Conservation (phyloP, 2,797 vertebrate genomes). For the Falco naumanni region DNA sequence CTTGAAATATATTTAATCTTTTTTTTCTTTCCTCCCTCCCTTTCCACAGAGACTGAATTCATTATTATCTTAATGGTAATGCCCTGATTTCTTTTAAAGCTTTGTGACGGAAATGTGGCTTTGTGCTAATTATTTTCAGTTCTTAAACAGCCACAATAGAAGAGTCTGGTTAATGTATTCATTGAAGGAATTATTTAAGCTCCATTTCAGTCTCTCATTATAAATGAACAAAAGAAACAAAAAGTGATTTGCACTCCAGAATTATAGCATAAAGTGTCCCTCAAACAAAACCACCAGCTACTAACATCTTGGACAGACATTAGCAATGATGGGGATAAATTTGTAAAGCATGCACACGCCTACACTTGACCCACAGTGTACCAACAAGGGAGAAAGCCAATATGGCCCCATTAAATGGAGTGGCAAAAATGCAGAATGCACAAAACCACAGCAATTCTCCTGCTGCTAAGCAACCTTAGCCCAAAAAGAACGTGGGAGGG, state of each 20-base stretch:
- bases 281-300: constrained; percentile 71
- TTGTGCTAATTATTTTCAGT: constrained; percentile 79
- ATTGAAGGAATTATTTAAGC: constrained; percentile 80
- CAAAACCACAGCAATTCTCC: constrained; percentile 43
- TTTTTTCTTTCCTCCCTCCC: constrained; percentile 20
- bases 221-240: constrained; percentile 77
- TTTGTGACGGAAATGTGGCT: constrained; percentile 73
- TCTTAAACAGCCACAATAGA: constrained; percentile 76
- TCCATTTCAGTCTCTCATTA: constrained; percentile 78
- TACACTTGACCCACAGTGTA: constrained; percentile 77
- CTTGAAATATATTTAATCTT: constrained; percentile 76
- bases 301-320: constrained; percentile 65
- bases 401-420: constrained; percentile 60
- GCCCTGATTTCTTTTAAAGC: constrained; percentile 71
- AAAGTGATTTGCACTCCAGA: constrained; percentile 77
- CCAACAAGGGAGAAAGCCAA: constrained; percentile 68
- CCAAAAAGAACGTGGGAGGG: neutral
- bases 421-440: constrained; percentile 61
- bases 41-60: constrained; percentile 72
- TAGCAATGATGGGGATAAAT: constrained; percentile 68
- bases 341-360: constrained; percentile 78
- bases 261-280: constrained; percentile 77
- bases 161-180: constrained; percentile 75
- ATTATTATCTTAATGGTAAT: constrained; percentile 68
- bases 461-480: constrained; percentile 77